A percentile compares a stretch with the other conserved stretches of the same genome.
Evolutionary conservation across 2,888 invertebrate species (phyloP).

Genomic region (Sipha maydis): DNA sequence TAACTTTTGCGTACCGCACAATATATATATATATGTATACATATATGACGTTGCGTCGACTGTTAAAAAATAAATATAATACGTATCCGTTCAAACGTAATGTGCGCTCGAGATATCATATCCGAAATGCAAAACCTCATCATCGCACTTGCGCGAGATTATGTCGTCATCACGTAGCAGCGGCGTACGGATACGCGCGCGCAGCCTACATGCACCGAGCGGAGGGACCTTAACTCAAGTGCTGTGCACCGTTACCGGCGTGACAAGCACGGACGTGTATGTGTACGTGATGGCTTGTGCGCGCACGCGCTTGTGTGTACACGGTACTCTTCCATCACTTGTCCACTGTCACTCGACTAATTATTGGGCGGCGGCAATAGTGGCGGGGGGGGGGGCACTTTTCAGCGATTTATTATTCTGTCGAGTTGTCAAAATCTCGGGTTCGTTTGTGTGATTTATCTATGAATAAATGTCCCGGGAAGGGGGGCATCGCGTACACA

Average conservation of each 20-base stretch:
- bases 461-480: conserved; percentile 18
- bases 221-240: not conserved
- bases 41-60: not conserved
- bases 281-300: not conserved
- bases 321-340: not conserved
- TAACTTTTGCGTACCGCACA: conserved; percentile 10
- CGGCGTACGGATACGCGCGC: not conserved
- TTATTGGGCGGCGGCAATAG: conserved; percentile 12
- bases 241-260: not conserved
- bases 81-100: too few species aligned
- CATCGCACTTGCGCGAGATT: not conserved
- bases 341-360: conserved; percentile 23
- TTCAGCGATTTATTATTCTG: conserved; percentile 55
- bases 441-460: conserved; percentile 45
- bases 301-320: not conserved
- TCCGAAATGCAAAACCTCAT: conserved; percentile 36
- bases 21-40: not conserved
- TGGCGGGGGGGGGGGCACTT: not conserved
- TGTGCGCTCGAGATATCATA: not conserved
- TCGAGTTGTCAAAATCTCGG: conserved; percentile 52
- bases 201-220: not conserved
- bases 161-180: not conserved
- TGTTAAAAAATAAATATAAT: too few species aligned
- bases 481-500: not conserved
- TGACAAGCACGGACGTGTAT: not conserved